Conservation (phyloP, 1,140 invertebrate genomes). For the Lepidurus couesii region DNA sequence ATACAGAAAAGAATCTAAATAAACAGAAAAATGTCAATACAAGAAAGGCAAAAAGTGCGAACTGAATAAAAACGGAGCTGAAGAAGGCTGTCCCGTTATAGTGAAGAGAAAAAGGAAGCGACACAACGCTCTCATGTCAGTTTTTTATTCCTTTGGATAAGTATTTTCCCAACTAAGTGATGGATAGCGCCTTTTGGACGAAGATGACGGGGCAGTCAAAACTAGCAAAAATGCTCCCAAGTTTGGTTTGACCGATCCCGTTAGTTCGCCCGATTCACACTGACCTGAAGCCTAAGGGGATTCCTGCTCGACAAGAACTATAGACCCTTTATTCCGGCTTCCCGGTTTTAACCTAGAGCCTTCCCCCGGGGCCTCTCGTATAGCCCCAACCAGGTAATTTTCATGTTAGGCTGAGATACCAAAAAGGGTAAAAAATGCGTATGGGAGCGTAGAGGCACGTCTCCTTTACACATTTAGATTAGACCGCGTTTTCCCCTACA, state of each 20-base stretch:
- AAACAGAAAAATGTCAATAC: too few species aligned
- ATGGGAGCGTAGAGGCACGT: neutral
- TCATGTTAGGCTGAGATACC: too few species aligned
- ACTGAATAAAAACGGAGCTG: too few species aligned
- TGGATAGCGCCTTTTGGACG: neutral
- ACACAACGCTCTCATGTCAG: too few species aligned
- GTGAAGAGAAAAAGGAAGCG: too few species aligned
- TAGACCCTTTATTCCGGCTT: neutral
- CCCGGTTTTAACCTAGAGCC: neutral
- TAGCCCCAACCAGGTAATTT: neutral
- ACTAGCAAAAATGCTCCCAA: neutral
- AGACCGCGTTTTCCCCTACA: neutral
- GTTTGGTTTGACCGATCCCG: neutral
- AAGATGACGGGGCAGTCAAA: neutral
- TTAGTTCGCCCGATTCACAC: neutral
- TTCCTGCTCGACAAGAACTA: neutral
- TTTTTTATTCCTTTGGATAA: neutral
- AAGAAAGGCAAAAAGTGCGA: too few species aligned
- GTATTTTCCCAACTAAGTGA: neutral
- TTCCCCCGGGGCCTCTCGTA: neutral
- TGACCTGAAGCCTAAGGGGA: slow-evolving; percentile 4
- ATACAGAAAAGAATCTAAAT: too few species aligned
- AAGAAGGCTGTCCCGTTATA: neutral
- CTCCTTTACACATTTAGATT: neutral
- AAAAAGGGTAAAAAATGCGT: neutral